A percentile compares a stretch with the other conserved stretches of the same genome.
Evolutionary conservation across 2,113 vertebrate genomes (phyloP).

Genomic region (Saccopteryx leptura): DNA sequence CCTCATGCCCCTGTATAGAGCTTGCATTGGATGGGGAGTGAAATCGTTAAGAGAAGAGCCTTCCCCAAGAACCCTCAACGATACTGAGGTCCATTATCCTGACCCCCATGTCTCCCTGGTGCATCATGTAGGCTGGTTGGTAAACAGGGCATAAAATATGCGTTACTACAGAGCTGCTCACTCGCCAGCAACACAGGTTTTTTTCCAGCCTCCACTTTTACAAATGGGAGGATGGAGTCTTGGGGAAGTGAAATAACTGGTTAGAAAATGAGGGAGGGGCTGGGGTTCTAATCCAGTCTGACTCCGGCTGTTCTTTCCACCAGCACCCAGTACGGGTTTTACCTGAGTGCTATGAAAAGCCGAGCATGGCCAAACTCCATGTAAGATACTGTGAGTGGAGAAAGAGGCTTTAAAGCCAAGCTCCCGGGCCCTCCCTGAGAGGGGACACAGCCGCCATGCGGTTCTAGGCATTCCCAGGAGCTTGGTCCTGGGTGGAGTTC

Average conservation of each 20-base stretch:
- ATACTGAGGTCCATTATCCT: neutral
- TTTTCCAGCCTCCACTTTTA: neutral
- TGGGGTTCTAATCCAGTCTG: neutral
- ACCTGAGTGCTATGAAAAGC: too few relatives aligned
- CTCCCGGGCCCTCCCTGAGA: neutral
- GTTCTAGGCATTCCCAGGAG: neutral
- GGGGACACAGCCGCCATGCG: accelerated
- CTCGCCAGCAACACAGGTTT: neutral
- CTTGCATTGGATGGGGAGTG: too few relatives aligned
- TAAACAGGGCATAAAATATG: accelerated
- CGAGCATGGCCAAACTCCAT: neutral
- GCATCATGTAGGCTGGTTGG: neutral
- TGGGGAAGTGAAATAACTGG: neutral
- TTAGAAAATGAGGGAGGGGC: neutral
- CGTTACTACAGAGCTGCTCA: accelerated
- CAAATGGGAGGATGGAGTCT: neutral
- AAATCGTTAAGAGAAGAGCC: neutral
- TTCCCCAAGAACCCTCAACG: neutral
- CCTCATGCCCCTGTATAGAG: neutral
- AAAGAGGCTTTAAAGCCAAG: neutral
- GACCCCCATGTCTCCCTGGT: too few relatives aligned
- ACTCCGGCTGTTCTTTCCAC: neutral
- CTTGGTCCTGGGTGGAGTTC: neutral
- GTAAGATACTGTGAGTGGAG: neutral
- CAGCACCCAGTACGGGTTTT: neutral